Evolutionary conservation across 1,140 invertebrate genomes (phyloP), one percentile per base, ranked within the genome.

Genomic region (Cherax quadricarinatus): DNA sequence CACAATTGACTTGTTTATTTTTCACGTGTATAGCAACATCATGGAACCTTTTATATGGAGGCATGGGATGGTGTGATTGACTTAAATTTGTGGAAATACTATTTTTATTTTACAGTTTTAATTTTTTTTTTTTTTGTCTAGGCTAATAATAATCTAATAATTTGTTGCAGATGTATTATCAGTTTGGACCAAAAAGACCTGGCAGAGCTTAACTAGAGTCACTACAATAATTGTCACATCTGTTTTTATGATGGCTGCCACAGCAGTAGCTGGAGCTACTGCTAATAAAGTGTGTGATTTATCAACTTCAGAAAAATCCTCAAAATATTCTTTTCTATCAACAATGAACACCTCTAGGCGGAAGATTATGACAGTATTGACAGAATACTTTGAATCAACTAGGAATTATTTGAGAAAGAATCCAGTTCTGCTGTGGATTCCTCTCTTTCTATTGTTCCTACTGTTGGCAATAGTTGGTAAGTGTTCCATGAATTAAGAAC

Each of bases 351-450:
- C 53, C 75, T 80, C 51, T 53, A 80, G 73, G 21, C 49, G 78
- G 78, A 53, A 53, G 49, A 53, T 88, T 21, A 80, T 53, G 24
- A 62, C 24, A n/a, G 73, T 75, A 3, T 53, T 53, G 9, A 49
- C 86, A 66, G 78, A 80, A 30, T 30, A 81, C 14, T 30, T 88
- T 30, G 78, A 73, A 21, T 48, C 75, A 3, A 57, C 70, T 3
- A 75, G 49, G 49, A 80, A 90, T 3, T 62, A 53, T 48, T n/a
- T 90, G 49, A 83, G 53, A 70, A 90, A 84, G 51, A 90, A 84
- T 30, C 88, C 88, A 24, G 70, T 90, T 41, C 49, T 90, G 3
- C 81, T 90, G 6, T 90, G 88, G 88, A 90, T 90, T 53, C 88
- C 88, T 16, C 82, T 90, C 24, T 66, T 90, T 73, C 57, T 84